phyloP scores from a whole-genome alignment of 2,888 invertebrate genomes.

The Epinotia brunnichana region DNA sequence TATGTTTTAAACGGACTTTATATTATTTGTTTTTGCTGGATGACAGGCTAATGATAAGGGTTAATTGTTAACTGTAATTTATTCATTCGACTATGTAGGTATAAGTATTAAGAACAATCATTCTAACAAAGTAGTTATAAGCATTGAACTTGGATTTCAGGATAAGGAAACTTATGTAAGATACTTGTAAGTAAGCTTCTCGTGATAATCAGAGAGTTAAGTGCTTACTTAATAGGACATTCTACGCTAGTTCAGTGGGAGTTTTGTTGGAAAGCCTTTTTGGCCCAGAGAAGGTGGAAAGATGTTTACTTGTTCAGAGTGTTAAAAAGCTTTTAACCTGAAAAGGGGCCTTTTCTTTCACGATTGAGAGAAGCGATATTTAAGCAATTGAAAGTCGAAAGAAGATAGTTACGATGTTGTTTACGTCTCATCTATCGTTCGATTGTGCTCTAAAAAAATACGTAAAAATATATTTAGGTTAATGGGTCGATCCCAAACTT shows the following conservation, averaged over 20 bases:
- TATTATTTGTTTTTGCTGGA: slow-evolving; percentile 38
- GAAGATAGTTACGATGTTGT: neutral
- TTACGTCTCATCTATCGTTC: neutral
- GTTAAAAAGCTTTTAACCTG: neutral
- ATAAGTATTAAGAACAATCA: neutral
- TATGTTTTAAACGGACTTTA: slow-evolving; percentile 42
- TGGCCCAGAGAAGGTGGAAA: no score
- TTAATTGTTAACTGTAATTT: slow-evolving; percentile 11
- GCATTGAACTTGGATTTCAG: no score
- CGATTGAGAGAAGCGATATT: neutral
- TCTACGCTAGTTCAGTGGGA: no score
- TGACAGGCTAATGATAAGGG: slow-evolving; percentile 13
- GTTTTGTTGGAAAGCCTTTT: no score
- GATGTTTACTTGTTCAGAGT: no score
- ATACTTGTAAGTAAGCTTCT: no score
- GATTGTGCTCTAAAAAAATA: neutral
- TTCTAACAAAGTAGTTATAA: neutral
- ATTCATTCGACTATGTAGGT: slow-evolving; percentile 2
- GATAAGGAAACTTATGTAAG: no score
- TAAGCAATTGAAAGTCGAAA: neutral
- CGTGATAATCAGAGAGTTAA: no score
- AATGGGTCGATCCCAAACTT: slow-evolving; percentile 49
- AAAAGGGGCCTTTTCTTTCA: neutral
- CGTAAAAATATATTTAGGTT: slow-evolving; percentile 39
- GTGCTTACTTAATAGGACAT: no score